Base-by-base conservation (phyloP, 2,113 vertebrate genomes). In the Deroptyus accipitrinus region DNA sequence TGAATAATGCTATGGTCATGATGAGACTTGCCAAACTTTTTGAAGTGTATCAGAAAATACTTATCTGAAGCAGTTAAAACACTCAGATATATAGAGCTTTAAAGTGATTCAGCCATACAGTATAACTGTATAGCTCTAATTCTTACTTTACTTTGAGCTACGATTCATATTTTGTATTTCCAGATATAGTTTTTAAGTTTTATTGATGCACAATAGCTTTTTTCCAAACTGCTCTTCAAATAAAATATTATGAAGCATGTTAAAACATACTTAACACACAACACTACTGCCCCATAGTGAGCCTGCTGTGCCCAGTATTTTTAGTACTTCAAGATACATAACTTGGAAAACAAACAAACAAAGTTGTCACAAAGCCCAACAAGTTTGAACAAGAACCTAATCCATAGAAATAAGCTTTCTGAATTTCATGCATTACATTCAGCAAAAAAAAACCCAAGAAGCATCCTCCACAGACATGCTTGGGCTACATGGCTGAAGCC, bases 391-490 rank as follows among this genome's bases (percentile, higher is more conserved):
- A 85, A 75, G 88, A 80, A 80, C 80, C 81, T 95, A 88, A 86
- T 48, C 62, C 79, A 77, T 41, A 81, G 18, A 83, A 92, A 96
- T 70, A 90, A 92, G 70, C 72, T 17, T 88, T 83, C 83, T 78
- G 41, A 61, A 75, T 77, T 63, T 93, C 98, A 98, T 98, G 98
- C 98, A 98, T 49, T 81, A 84, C 73, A 90, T 42, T 94, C 93
- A 96, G 95, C 75, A 86, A 96, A 96, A 83, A 41, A 30, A 61
- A 61, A 2, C 57, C 24, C 76, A 75, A 77, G 17, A 46, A 75
- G 95, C 93, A 92, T 42, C 77, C 51, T 73, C 64, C 85, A 97
- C 84, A 91, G 83, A 91, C 85, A 91, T 94, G 97, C 97, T 94
- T 70, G 74, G 69, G 61, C 92, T 90, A 90, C 83, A 93, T 25